Conservation (phyloP, 2,113 vertebrate genomes). For the Labrus mixtus region DNA sequence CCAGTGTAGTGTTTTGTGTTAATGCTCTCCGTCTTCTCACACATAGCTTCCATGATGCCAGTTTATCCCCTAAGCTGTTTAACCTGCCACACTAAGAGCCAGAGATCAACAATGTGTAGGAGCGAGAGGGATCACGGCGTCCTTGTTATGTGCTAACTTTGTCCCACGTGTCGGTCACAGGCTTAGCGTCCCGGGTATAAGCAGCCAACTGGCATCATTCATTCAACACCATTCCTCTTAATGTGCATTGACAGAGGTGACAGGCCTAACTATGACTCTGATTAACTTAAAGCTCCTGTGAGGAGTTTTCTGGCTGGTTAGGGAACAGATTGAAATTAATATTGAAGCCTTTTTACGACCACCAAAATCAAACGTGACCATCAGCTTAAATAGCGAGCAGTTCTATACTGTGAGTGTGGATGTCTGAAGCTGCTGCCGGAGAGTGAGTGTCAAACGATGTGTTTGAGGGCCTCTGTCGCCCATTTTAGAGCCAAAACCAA, state of each 20-base stretch:
- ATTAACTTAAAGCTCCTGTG: constrained; percentile 19
- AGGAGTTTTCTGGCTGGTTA: background rate
- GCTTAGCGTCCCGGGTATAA: constrained; percentile 5
- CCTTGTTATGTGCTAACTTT: constrained; percentile 28
- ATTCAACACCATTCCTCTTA: background rate
- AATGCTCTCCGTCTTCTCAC: constrained; percentile 32
- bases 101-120: constrained; percentile 51
- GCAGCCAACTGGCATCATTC: constrained; percentile 4
- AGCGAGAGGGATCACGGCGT: constrained; percentile 42
- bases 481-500: no score
- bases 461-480: no score
- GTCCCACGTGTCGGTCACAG: constrained; percentile 13
- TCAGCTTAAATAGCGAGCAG: no score
- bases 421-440: no score
- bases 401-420: no score
- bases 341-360: no score
- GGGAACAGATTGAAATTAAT: no score
- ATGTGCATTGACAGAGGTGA: constrained; percentile 6
- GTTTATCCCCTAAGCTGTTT: constrained; percentile 65
- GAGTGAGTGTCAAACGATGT: no score
- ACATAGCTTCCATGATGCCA: constrained; percentile 33
- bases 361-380: no score
- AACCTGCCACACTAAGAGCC: constrained; percentile 49
- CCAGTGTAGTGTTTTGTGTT: background rate
- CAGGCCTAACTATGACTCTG: background rate